These are phyloP conservation scores for Etheostoma spectabile DNA, from an alignment of 2,113 vertebrate species.

Conservation along the genomic window DNA sequence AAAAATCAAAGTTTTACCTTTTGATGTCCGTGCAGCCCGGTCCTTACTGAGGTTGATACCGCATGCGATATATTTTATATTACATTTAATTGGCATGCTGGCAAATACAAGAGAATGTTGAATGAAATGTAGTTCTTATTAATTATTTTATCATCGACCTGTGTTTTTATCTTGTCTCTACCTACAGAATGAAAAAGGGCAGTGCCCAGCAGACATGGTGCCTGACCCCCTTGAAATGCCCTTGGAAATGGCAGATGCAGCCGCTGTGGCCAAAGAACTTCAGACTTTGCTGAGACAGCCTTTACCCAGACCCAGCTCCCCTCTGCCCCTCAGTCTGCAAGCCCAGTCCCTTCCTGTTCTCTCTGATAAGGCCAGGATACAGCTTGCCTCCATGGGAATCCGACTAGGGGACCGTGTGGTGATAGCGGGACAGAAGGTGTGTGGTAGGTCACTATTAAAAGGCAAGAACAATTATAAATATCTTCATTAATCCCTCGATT, in stretches of 20 bases:
- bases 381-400: conserved; percentile 88
- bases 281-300: conserved; percentile 88
- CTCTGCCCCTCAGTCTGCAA: conserved; percentile 81
- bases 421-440: conserved; percentile 97
- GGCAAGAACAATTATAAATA: background rate
- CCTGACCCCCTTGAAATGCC: conserved; percentile 96
- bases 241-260: conserved; percentile 94
- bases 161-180: background rate
- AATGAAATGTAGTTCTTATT: background rate
- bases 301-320: conserved; percentile 83
- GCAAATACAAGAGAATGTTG: background rate
- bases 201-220: conserved; percentile 92
- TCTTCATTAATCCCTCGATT: background rate
- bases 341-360: conserved; percentile 78
- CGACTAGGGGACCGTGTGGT: conserved; percentile 93
- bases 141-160: background rate
- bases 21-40: background rate
- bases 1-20: background rate
- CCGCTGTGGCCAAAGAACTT: conserved; percentile 91
- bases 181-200: conserved; percentile 92
- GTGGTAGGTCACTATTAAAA: conserved; percentile 31
- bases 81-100: background rate
- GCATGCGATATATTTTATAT: conserved; percentile 1
- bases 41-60: background rate
- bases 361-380: conserved; percentile 81